Base-by-base conservation (phyloP, 2,797 vertebrate species). In the Acomys russatus region DNA sequence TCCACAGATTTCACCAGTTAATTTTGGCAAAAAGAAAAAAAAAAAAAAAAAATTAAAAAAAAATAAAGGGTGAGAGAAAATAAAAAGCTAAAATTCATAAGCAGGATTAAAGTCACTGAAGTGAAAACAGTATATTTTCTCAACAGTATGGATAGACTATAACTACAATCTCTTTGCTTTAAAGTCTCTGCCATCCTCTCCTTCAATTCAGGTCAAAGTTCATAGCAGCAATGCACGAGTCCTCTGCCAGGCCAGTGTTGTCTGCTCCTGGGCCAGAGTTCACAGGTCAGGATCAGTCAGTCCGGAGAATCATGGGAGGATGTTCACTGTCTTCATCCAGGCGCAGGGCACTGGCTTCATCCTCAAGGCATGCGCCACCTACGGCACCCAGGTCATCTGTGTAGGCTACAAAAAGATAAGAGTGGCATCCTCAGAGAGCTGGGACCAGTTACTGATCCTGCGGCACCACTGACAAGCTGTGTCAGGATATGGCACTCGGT, bases 271-370 rank as follows among this genome's bases (percentile, higher is more conserved):
- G 85, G 71, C 56, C 71, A 63, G 71, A 88, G 71, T 63, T 88
- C 71, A 97, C 97, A 96, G 97, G 98, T 94, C 92, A 88, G 82
- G 95, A 76, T 99, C 98, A 99, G 98, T 99, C 99, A 0, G 99
- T 99, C 98, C 99, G 99, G 28, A 99, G 99, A 97, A 99, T 99
- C 98, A 99, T 99, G 1, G 99, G 99, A 51, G 99, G 99, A 89
- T 99, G 99, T 98, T 99, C 99, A 18, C 99, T 99, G 98, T 99
- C 99, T 54, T 99, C 99, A 0, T 99, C 99, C 91, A 99, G 92
- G 88, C 99, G 99, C 80, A 99, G 98, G 9, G 99, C 98, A 74
- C 90, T 99, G 95, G 99, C 98, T 98, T 99, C 99, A 0, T 99
- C 99, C 70, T 99, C 99, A 80, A 99, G 98, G 35, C 99, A 99